Evolutionary conservation across 2,797 vertebrate genomes (phyloP).

Genomic region (Babyrousa celebensis): DNA sequence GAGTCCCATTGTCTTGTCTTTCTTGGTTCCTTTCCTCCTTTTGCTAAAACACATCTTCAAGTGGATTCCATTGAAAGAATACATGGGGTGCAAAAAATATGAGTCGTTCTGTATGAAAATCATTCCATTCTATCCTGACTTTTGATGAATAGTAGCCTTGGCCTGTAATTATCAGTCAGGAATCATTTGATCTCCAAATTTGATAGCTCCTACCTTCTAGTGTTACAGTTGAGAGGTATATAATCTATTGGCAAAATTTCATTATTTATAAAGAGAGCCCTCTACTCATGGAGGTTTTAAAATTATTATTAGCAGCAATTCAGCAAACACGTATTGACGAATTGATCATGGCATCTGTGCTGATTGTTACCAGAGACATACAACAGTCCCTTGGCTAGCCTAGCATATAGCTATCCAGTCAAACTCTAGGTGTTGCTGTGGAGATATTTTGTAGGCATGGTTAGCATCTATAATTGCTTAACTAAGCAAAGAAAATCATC

Average conservation of each 20-base stretch:
- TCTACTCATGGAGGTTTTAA: constrained; percentile 1
- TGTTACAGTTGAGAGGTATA: neutral
- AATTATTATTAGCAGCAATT: constrained; percentile 1
- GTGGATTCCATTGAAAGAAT: constrained; percentile 57
- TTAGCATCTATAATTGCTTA: neutral
- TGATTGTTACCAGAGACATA: neutral
- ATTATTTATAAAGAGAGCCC: neutral
- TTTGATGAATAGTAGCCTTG: constrained; percentile 11
- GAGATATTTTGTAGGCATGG: neutral
- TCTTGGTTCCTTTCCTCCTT: constrained; percentile 25
- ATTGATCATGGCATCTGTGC: neutral
- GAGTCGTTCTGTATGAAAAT: constrained; percentile 48
- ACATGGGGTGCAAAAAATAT: neutral
- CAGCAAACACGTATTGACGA: constrained; percentile 2
- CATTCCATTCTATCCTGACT: neutral
- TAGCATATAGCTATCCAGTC: neutral
- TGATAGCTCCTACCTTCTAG: neutral
- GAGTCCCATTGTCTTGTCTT: neutral
- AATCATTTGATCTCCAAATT: constrained; percentile 18
- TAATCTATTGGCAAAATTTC: neutral
- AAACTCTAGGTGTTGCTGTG: neutral
- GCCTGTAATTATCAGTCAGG: neutral
- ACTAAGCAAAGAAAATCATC: constrained; percentile 45
- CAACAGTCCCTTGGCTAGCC: neutral
- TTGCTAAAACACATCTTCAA: constrained; percentile 69